Percentiles rank a stretch among this genome's conserved stretches.
These are phyloP conservation scores for Diaprepes abbreviatus DNA, from an alignment of 2,888 invertebrate genomes.

Conservation along the genomic window DNA sequence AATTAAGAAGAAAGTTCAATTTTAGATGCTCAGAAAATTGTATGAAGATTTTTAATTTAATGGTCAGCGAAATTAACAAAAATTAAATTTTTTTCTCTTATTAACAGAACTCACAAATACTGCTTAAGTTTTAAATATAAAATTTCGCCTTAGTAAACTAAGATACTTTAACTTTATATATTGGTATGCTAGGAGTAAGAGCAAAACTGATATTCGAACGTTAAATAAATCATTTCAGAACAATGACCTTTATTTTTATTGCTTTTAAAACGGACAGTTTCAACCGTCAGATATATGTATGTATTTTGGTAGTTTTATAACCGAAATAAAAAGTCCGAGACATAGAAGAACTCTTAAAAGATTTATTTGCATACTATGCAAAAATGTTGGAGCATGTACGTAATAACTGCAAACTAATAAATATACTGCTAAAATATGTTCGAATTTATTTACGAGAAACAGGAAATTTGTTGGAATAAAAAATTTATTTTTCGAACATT, in stretches of 20 bases:
- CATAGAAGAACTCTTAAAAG: neutral
- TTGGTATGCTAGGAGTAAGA: neutral
- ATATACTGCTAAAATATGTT: neutral
- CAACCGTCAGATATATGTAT: constrained; percentile 29
- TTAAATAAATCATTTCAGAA: constrained; percentile 38
- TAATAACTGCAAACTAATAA: constrained; percentile 1
- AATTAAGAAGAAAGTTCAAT: no score
- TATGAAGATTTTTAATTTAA: no score
- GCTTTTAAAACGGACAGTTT: constrained; percentile 36
- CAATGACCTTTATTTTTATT: constrained; percentile 43
- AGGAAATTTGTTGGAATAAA: no score
- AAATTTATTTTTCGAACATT: no score
- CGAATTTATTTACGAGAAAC: neutral
- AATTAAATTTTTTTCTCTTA: no score
- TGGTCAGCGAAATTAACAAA: no score
- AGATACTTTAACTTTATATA: constrained; percentile 1
- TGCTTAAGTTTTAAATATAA: neutral
- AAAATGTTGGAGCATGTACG: neutral
- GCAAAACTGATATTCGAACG: constrained; percentile 31
- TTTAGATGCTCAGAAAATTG: no score
- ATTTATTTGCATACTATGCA: constrained; percentile 14
- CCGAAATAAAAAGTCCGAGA: constrained; percentile 19
- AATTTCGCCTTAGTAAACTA: neutral
- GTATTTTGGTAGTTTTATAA: constrained; percentile 34
- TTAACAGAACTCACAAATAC: no score